A percentile compares a stretch with the other conserved stretches of the same genome.
Conservation (phyloP, 2,888 invertebrate species). For the Mythimna ferrago region DNA sequence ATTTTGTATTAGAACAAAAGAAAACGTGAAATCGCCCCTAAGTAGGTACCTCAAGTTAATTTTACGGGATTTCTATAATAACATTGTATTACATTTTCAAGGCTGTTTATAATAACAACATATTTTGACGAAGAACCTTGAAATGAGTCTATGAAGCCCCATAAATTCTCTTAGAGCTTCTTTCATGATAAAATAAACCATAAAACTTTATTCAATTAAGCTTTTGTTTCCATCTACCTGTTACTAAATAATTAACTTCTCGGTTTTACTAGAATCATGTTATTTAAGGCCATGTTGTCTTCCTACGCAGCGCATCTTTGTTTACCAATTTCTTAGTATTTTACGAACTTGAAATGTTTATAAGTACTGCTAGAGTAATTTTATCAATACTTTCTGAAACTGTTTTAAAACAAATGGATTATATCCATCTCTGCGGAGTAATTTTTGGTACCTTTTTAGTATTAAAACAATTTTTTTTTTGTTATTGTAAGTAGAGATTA, state of each 20-base stretch:
- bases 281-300: background rate
- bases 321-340: background rate
- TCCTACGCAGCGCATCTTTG: background rate
- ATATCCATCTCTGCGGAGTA: too few species aligned
- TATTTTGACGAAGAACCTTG: slow-evolving; percentile 27
- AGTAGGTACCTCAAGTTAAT: slow-evolving; percentile 11
- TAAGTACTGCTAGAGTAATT: background rate
- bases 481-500: too few species aligned
- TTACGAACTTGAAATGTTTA: background rate
- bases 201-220: background rate
- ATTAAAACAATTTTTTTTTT: background rate
- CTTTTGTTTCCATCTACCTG: slow-evolving; percentile 12
- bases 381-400: background rate
- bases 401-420: background rate
- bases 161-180: slow-evolving; percentile 5
- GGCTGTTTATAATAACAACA: slow-evolving; percentile 19
- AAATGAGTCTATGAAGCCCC: slow-evolving; percentile 16
- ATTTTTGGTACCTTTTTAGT: background rate
- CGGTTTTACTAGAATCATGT: background rate
- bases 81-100: slow-evolving; percentile 25
- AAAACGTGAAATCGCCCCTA: slow-evolving; percentile 13
- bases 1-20: slow-evolving; percentile 24
- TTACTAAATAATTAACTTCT: background rate
- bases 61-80: slow-evolving; percentile 15
- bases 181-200: slow-evolving; percentile 4